Percentiles rank a stretch among this genome's conserved stretches.
phyloP scores from a whole-genome alignment of 2,113 vertebrate species.

The Hypocryptadius cinnamomeus region DNA sequence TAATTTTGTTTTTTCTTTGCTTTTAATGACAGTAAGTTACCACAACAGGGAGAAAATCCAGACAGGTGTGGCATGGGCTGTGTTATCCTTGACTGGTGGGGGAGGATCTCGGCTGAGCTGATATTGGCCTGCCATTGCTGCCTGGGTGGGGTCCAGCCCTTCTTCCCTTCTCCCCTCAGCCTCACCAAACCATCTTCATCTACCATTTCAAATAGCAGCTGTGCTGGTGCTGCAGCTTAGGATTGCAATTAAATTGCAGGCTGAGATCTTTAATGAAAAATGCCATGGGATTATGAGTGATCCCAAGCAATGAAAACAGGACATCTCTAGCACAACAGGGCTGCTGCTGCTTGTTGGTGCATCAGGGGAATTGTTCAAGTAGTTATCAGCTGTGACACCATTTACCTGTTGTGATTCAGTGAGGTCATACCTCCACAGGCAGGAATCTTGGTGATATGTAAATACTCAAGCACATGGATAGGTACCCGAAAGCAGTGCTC shows the following conservation, averaged over 20 bases:
- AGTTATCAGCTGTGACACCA: not conserved
- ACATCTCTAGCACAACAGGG: not conserved
- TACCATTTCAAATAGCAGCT: not conserved
- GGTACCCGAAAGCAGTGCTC: not conserved
- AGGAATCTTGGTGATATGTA: not conserved
- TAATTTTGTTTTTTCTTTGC: not conserved
- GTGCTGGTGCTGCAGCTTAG: not conserved
- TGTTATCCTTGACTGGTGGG: not conserved
- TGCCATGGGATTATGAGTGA: not conserved
- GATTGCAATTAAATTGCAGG: not conserved
- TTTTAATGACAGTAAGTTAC: not conserved
- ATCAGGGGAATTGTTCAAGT: not conserved
- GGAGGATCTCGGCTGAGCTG: not conserved
- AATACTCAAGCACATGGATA: not conserved
- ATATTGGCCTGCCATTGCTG: fast-evolving
- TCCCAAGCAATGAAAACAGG: not conserved
- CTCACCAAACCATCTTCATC: not conserved
- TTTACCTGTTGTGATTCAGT: not conserved
- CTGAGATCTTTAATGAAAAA: not conserved
- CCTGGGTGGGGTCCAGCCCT: not conserved
- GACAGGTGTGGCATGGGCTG: not conserved
- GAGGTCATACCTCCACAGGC: not conserved
- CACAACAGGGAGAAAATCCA: not conserved
- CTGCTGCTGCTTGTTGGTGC: not conserved
- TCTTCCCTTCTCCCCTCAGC: not conserved